phyloP scores from a whole-genome alignment of 2,113 vertebrate genomes.

The Prolemur simus region DNA sequence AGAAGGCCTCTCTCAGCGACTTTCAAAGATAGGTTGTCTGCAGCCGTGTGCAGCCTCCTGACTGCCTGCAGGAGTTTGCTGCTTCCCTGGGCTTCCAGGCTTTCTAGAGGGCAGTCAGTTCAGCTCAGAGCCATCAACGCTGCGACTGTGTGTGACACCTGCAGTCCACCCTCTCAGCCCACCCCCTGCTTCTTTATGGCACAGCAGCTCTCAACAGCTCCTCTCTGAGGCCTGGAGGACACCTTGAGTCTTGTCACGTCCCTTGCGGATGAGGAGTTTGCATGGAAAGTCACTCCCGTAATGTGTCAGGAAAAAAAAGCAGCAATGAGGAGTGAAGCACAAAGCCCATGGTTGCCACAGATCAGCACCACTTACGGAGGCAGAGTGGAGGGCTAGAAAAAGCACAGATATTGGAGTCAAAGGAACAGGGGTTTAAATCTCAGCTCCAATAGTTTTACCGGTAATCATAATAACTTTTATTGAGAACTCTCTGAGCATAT shows the following conservation, averaged over 20 bases:
- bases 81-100: not conserved
- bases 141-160: not conserved
- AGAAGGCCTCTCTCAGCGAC: not conserved
- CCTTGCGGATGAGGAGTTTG: not conserved
- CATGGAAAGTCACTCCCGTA: not conserved
- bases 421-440: not conserved
- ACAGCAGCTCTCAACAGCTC: not conserved
- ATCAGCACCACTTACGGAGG: not conserved
- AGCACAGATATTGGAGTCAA: not conserved
- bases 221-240: not conserved
- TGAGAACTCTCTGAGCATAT: not conserved
- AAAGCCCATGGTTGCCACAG: not conserved
- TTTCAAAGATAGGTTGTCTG: not conserved
- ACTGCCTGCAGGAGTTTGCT: not conserved
- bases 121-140: not conserved
- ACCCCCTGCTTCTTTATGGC: not conserved
- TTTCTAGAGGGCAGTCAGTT: slow-evolving; percentile 19
- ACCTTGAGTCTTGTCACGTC: slow-evolving; percentile 17
- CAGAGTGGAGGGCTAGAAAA: not conserved
- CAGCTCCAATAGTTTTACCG: not conserved
- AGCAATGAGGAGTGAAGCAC: not conserved
- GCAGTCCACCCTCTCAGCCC: not conserved
- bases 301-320: slow-evolving; percentile 22
- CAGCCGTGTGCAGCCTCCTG: not conserved
- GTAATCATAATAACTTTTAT: not conserved